Evolutionary conservation across 1,140 invertebrate genomes (phyloP), one percentile per base, ranked within the genome.

Genomic region (Ctenoplectra terminalis): DNA sequence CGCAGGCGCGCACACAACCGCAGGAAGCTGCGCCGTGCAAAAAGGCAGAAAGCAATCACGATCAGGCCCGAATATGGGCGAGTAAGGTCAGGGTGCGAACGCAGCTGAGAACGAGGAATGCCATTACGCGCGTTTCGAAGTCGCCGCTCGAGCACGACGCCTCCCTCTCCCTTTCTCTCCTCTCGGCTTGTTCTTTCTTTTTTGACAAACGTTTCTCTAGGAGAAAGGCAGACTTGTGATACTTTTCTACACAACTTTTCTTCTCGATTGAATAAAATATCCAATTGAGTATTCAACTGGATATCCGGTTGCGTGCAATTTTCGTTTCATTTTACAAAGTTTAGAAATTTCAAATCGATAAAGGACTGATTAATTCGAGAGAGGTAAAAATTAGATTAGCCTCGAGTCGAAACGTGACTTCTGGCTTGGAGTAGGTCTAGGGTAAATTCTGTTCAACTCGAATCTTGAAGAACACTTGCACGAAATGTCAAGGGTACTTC

Each of bases 41-140:
- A 92, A 93, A 92, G 78, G 86, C 86, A 88, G 87, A 88, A 92
- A 88, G 90, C 88, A 93, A 93, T 92, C 91, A 91, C 90, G 89
- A 87, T 69, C 87, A 88, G 84, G 81, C 91, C 90, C 88, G 90
- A 88, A 93, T 92, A 92, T 91, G 89, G 86, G 87, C 87, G 87
- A 90, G 91, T 91, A 92, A 92, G 92, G 92, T 93, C 91, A 93
- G 92, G 92, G 90, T 90, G 89, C 88, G 90, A 87, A 78, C 83
- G 84, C 82, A 86, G 88, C 88, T 88, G 88, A 88, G 88, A 89
- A 87, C 85, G 83, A 90, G 90, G 91, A 92, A 92, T 92, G 91
- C 90, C 90, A 92, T 92, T 92, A 91, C 90, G 87, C 87, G 86
- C 89, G 88, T 90, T 86, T 86, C 88, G 81, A 86, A 87, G 74